These are phyloP conservation scores for Solenodon paradoxus DNA, from an alignment of 2,113 vertebrate genomes.

Conservation along the genomic window DNA sequence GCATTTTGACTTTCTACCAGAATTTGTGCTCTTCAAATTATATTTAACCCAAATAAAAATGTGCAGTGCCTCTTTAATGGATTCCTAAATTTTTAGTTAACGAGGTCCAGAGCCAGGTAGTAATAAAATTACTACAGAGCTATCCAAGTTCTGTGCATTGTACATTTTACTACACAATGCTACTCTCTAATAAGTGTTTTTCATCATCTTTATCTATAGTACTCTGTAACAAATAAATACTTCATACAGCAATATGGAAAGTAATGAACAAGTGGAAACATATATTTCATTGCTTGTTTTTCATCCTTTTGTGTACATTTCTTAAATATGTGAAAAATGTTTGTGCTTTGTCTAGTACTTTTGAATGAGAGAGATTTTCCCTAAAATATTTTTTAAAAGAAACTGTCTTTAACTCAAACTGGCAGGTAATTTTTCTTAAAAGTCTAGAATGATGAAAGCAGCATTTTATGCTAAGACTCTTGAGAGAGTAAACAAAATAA, in stretches of 20 bases:
- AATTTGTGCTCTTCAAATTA: not conserved
- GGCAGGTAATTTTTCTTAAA: constrained; percentile 61
- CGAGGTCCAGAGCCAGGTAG: not conserved
- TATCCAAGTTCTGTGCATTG: not conserved
- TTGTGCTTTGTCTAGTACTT: not conserved
- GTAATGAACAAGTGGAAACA: not conserved
- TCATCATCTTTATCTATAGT: not conserved
- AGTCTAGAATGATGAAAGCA: constrained; percentile 52
- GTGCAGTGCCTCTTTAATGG: not conserved
- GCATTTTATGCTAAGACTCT: constrained; percentile 69
- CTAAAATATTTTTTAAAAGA: constrained; percentile 52
- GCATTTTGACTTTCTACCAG: not conserved
- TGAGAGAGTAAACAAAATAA: constrained; percentile 59
- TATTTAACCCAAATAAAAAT: not conserved
- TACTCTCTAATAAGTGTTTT: not conserved
- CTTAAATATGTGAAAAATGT: not conserved
- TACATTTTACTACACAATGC: not conserved
- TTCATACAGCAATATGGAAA: not conserved
- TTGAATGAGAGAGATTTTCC: not conserved
- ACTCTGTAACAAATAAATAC: not conserved
- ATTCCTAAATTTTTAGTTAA: not conserved
- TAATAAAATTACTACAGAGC: not conserved
- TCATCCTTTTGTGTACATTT: not conserved
- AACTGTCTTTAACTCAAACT: constrained; percentile 58
- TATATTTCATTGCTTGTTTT: not conserved